Evolutionary conservation across 2,797 vertebrate species (phyloP).

Genomic region (Centropyge bicolor): DNA sequence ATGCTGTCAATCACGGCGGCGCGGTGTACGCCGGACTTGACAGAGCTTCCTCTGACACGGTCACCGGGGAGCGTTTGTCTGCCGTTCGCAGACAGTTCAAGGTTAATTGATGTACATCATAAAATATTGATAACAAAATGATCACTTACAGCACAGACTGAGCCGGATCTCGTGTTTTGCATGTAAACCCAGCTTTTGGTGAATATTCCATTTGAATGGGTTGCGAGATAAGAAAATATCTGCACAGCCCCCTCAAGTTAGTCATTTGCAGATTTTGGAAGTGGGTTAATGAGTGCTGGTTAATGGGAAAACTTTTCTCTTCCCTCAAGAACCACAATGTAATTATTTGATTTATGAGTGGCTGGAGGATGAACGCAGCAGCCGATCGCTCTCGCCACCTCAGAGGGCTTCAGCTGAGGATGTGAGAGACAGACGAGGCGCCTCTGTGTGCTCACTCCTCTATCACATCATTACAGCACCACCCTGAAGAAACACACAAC

Average conservation of each 20-base stretch:
- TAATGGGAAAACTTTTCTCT: slow-evolving; percentile 69
- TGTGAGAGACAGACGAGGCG: slow-evolving; percentile 36
- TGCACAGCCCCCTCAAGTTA: slow-evolving; percentile 58
- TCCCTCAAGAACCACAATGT: slow-evolving; percentile 63
- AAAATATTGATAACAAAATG: slow-evolving; percentile 78
- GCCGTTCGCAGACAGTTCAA: slow-evolving; percentile 76
- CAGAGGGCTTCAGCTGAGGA: slow-evolving; percentile 40
- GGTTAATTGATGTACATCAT: slow-evolving; percentile 82
- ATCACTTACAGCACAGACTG: slow-evolving; percentile 62
- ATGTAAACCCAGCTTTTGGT: slow-evolving; percentile 38
- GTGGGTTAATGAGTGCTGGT: slow-evolving; percentile 71
- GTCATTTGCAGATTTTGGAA: slow-evolving; percentile 71
- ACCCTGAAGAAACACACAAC: slow-evolving; percentile 47
- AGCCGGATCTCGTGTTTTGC: slow-evolving; percentile 17
- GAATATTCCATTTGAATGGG: slow-evolving; percentile 39
- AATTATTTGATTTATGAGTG: slow-evolving; percentile 80
- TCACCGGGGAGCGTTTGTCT: slow-evolving; percentile 72
- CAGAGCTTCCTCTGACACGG: slow-evolving; percentile 56
- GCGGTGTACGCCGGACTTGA: slow-evolving; percentile 47
- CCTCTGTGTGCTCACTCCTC: slow-evolving; percentile 28
- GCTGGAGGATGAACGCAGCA: slow-evolving; percentile 56
- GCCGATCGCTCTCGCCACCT: slow-evolving; percentile 31
- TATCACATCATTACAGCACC: slow-evolving; percentile 49
- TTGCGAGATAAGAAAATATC: slow-evolving; percentile 40
- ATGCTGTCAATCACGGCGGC: slow-evolving; percentile 68